Conservation (phyloP, 53 echinoderm and acorn worm species). For the Hippasteria phrygiana region DNA sequence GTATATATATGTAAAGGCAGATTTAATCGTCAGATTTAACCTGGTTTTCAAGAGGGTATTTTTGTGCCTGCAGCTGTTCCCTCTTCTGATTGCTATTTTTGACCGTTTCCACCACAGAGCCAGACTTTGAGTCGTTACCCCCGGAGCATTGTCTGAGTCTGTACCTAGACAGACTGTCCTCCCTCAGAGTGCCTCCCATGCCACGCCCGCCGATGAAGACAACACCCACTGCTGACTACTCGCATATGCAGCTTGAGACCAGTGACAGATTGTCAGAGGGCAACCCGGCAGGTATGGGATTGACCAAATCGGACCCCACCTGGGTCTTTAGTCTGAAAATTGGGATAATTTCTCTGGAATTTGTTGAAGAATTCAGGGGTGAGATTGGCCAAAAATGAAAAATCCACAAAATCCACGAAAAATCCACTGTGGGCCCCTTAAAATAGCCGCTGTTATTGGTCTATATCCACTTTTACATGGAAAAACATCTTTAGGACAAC, state of each 20-base stretch:
- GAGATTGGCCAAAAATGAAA: no score
- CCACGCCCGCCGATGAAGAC: constrained; percentile 51
- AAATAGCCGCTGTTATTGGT: no score
- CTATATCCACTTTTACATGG: no score
- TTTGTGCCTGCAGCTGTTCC: not conserved
- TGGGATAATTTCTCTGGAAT: no score
- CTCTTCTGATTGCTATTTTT: not conserved
- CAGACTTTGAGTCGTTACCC: constrained; percentile 50
- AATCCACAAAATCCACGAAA: no score
- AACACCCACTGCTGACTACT: constrained; percentile 71
- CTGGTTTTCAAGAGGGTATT: not conserved
- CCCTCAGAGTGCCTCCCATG: constrained; percentile 69
- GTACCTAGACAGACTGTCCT: constrained; percentile 63
- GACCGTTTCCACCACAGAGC: constrained; percentile 19
- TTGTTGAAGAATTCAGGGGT: no score
- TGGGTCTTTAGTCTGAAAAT: not conserved
- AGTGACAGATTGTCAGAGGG: constrained; percentile 39
- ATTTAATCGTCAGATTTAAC: not conserved
- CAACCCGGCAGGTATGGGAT: not conserved
- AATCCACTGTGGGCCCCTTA: no score
- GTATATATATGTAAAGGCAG: no score
- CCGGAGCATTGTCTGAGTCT: constrained; percentile 73
- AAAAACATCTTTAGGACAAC: no score
- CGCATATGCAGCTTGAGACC: constrained; percentile 69
- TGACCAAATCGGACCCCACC: not conserved